phyloP scores from a whole-genome alignment of 2,113 vertebrate species.

The Hystrix brachyura region DNA sequence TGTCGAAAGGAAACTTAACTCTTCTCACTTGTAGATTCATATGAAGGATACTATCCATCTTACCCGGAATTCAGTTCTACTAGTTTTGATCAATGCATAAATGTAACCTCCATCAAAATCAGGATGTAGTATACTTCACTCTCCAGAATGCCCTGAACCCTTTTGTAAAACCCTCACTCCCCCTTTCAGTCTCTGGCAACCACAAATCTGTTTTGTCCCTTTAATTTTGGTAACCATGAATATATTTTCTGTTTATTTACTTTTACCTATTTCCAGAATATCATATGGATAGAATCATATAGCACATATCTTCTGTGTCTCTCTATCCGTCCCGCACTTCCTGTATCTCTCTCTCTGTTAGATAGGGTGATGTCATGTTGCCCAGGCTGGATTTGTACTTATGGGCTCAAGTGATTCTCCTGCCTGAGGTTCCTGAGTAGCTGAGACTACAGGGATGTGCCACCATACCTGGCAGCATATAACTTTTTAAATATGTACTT shows the following conservation, averaged over 20 bases:
- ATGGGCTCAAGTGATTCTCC: too few relatives aligned
- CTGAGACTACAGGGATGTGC: too few relatives aligned
- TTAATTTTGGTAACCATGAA: not conserved
- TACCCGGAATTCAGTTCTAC: not conserved
- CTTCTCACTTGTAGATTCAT: too few relatives aligned
- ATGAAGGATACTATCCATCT: too few relatives aligned
- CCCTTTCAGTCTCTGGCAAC: not conserved
- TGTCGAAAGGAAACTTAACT: too few relatives aligned
- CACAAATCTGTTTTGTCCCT: not conserved
- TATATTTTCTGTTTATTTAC: too few relatives aligned
- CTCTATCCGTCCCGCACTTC: not conserved
- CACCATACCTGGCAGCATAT: too few relatives aligned
- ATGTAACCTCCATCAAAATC: not conserved
- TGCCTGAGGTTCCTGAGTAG: too few relatives aligned
- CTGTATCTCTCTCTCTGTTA: not conserved
- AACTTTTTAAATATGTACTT: not conserved
- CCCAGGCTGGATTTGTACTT: not conserved
- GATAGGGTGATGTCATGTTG: not conserved
- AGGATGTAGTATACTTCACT: not conserved
- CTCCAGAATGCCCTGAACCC: not conserved
- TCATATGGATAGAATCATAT: too few relatives aligned
- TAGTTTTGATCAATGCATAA: constrained; percentile 32
- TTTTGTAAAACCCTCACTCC: not conserved
- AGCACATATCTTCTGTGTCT: not conserved
- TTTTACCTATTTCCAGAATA: not conserved